Conservation (phyloP, 2,797 vertebrate species). For the Lithobates pipiens region DNA sequence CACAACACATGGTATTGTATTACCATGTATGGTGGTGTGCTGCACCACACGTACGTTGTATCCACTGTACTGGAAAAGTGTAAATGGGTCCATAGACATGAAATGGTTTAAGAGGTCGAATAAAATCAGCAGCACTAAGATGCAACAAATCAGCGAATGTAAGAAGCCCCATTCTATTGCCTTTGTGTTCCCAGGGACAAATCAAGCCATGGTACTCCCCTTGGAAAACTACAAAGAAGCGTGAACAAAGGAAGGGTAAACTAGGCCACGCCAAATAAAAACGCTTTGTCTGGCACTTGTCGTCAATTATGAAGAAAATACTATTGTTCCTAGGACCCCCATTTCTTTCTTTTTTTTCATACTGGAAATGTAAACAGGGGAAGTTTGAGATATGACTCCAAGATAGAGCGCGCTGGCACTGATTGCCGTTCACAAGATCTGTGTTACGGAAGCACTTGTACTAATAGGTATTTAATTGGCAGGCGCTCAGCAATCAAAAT, state of each 20-base stretch:
- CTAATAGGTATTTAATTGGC: constrained; percentile 50
- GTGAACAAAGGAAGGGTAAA: neutral
- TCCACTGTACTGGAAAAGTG: no score
- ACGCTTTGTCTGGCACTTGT: neutral
- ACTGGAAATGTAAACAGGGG: neutral
- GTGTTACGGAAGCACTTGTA: constrained; percentile 39
- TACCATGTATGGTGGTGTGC: no score
- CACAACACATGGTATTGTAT: no score
- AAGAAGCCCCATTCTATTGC: no score
- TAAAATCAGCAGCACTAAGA: no score
- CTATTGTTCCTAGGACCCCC: neutral
- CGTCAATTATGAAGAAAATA: neutral
- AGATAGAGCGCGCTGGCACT: constrained; percentile 4
- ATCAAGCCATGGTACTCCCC: no score
- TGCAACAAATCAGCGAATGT: no score
- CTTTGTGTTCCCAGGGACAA: no score
- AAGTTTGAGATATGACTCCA: neutral
- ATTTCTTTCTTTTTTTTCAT: neutral
- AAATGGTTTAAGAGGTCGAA: no score
- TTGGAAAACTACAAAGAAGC: neutral
- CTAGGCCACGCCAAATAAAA: neutral
- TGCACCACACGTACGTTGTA: no score
- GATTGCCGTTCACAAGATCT: neutral
- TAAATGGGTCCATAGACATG: no score
- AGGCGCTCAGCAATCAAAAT: constrained; percentile 34